Evolutionary conservation across 2,888 invertebrate species (phyloP).

Genomic region (Rhagonycha lutea): DNA sequence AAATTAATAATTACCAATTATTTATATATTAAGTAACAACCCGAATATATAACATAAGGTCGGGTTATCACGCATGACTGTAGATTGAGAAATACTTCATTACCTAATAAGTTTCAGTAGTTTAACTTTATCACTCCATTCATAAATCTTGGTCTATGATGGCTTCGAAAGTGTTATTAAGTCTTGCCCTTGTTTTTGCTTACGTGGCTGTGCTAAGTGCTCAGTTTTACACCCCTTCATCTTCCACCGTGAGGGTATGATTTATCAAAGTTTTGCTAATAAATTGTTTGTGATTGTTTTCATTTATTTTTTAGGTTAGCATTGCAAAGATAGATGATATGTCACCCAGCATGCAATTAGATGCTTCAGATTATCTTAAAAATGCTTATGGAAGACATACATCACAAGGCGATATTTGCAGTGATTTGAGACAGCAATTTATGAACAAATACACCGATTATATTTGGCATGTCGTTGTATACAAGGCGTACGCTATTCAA

Average conservation of each 20-base stretch:
- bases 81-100: neutral
- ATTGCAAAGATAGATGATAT: neutral
- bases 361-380: conserved; percentile 7
- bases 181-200: neutral
- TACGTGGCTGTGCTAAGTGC: neutral
- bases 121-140: neutral
- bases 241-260: neutral
- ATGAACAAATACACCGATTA: conserved; percentile 5
- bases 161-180: neutral
- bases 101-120: neutral
- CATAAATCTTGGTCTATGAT: neutral
- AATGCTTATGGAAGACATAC: neutral
- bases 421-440: conserved; percentile 7
- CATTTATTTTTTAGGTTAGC: neutral
- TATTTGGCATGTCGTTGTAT: conserved; percentile 13
- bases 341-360: conserved; percentile 5
- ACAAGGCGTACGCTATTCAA: conserved; percentile 5
- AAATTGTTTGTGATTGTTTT: neutral
- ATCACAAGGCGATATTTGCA: neutral
- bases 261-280: neutral
- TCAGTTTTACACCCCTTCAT: neutral
- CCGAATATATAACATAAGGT: neutral
- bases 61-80: neutral
- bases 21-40: neutral
- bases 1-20: neutral